These are phyloP conservation scores for Odontomyia ornata DNA, from an alignment of 2,888 invertebrate species.

Conservation along the genomic window DNA sequence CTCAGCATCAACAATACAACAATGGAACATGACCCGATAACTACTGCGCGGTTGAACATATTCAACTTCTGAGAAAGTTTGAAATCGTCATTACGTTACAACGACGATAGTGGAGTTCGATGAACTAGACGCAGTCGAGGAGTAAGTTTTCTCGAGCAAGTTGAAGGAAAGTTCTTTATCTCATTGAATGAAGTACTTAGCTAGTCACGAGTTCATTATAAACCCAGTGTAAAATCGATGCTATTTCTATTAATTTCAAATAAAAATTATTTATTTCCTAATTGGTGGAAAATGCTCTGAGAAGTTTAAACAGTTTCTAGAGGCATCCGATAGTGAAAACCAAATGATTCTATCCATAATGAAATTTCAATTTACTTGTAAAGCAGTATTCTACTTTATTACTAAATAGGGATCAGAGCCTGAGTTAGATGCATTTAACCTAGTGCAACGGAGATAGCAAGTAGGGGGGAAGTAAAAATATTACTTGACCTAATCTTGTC, in stretches of 20 bases:
- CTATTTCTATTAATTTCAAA: neutral
- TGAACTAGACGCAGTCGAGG: neutral
- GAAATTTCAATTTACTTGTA: too few relatives aligned
- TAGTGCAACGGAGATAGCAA: too few relatives aligned
- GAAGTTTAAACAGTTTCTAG: neutral
- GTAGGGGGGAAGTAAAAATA: too few relatives aligned
- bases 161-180: constrained; percentile 38
- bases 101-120: constrained; percentile 5
- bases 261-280: neutral
- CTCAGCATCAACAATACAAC: constrained; percentile 32
- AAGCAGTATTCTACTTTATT: too few relatives aligned
- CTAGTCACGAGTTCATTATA: neutral
- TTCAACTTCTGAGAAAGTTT: constrained; percentile 38
- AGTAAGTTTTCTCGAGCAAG: constrained; percentile 17
- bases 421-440: too few relatives aligned
- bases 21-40: constrained; percentile 27
- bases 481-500: too few relatives aligned
- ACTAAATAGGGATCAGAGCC: too few relatives aligned
- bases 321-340: too few relatives aligned
- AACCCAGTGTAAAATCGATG: neutral
- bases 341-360: too few relatives aligned
- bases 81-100: constrained; percentile 23
- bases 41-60: constrained; percentile 19
- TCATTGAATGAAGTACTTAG: constrained; percentile 21
- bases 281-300: neutral